Evolutionary conservation across 1,140 invertebrate genomes (phyloP), one percentile per base, ranked within the genome.

Genomic region (Apis laboriosa): DNA sequence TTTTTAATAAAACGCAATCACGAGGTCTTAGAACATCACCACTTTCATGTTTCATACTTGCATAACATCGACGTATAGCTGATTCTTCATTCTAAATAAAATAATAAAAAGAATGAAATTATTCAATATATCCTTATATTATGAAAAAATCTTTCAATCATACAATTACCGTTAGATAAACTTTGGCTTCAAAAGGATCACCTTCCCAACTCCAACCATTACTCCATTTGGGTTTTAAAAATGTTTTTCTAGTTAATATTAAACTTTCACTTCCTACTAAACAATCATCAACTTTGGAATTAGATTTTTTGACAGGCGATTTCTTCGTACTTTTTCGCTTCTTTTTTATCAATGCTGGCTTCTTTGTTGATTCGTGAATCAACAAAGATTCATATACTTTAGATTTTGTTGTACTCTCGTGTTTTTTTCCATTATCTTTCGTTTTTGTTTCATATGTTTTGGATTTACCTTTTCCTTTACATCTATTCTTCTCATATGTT

Each of bases 191-290:
- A 89, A 96, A 97, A 15, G 97, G 94, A 88, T 97, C 96, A 56
- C 98, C 98, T 90, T 97, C 96, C 97, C 97, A 99, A 74, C 95
- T 96, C 98, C 98, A 99, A 9, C 98, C 98, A 90, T 98, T 98
- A 87, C 97, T 97, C 97, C 97, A 98, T 83, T 96, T 97, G 7
- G 97, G 97, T 84, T 95, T 94, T 49, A 94, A 92, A 84, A 95
- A 93, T 13, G 93, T 90, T 88, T 92, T 95, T 80, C 91, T 90
- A 75, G 93, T 63, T 85, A 94, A 83, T 58, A 81, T 77, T 80
- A 91, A 86, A 88, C 89, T 92, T 58, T 94, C 92, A 83, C 76
- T 88, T 86, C 92, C 81, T 19, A 86, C 34, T 73, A 86, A 79
- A 71, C 53, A 91, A 56, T 93, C 90, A 58, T 93, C 92, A 8